Conservation (phyloP, 2,888 invertebrate species). For the Leucophora obtusa region DNA sequence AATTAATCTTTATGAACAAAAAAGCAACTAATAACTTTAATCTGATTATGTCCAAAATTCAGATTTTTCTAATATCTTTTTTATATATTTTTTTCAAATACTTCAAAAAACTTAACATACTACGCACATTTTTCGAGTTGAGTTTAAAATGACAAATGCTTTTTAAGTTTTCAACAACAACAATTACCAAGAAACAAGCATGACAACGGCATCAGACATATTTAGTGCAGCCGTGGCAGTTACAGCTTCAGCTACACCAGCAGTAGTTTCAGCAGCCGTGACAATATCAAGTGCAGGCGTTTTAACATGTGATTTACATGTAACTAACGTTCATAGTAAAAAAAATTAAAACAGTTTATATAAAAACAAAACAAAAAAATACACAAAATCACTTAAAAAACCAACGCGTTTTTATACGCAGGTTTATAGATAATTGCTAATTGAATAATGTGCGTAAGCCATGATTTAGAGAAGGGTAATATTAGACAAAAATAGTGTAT, state of each 20-base stretch:
- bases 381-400: slow-evolving; percentile 1
- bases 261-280: slow-evolving; percentile 45
- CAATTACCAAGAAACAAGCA: slow-evolving; percentile 1
- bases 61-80: slow-evolving; percentile 26
- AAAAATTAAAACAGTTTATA: neutral
- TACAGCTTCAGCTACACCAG: slow-evolving; percentile 11
- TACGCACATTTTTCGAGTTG: slow-evolving; percentile 35
- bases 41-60: slow-evolving; percentile 36
- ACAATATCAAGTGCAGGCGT: slow-evolving; percentile 57
- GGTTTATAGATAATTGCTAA: neutral
- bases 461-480: slow-evolving; percentile 23
- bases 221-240: slow-evolving; percentile 53
- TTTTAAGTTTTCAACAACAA: slow-evolving; percentile 53
- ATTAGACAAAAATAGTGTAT: neutral
- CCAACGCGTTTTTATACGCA: neutral
- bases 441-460: slow-evolving; percentile 20
- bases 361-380: neutral
- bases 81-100: neutral
- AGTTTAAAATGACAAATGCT: slow-evolving; percentile 44
- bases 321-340: neutral
- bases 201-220: slow-evolving; percentile 51
- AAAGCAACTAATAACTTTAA: slow-evolving; percentile 15
- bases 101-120: slow-evolving; percentile 4
- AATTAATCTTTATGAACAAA: slow-evolving; percentile 12
- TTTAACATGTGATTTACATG: slow-evolving; percentile 49